Evolutionary conservation across 2,113 vertebrate species (phyloP), one percentile per base, ranked within the genome.

Genomic region (Orientallactaga bullata): DNA sequence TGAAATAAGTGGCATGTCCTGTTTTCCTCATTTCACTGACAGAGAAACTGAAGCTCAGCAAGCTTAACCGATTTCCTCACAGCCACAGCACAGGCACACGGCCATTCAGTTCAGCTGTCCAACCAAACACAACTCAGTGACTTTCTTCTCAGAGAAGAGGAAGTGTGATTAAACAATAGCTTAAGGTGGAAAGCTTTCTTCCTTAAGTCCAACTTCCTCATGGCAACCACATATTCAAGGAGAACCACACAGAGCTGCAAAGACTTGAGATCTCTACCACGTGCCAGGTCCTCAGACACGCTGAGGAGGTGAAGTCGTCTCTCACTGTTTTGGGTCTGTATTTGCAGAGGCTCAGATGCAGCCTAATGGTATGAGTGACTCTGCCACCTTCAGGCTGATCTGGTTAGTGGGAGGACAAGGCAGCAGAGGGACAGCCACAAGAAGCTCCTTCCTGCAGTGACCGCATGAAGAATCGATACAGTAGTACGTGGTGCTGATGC

Each of bases 301-400:
- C 82, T 69, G 20, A 63, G 79, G 42, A 47, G 8, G 42, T 47
- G 42, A 47, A 47, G 42, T 47, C 42, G 42, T 47, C 42, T 8
- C 42, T 47, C 5, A 47, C 42, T 47, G n/a, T n/a, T n/a, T n/a
- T 23, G 47, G 60, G 65, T 28, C 18, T 18, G 0, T 5, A 0
- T 23, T 72, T 12, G 35, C 78, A 83, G 68, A 42, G 26, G 60
- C 60, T 3, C 26, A 84, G 42, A 42, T 2, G 0, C 3, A 8
- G 76, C 3, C 24, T 55, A 21, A 13, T 20, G 92, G 81, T 5
- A 6, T 0, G 92, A 95, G 82, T 47, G 90, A 66, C 83, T 96
- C 96, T 97, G 98, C 98, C 98, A 97, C 95, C 98, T 98, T 96
- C 97, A 98, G 98, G 97, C 87, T 93, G 92, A 91, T 86, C 94